These are phyloP conservation scores for Chloropsis cyanopogon DNA, from an alignment of 2,113 vertebrate genomes.

Conservation along the genomic window DNA sequence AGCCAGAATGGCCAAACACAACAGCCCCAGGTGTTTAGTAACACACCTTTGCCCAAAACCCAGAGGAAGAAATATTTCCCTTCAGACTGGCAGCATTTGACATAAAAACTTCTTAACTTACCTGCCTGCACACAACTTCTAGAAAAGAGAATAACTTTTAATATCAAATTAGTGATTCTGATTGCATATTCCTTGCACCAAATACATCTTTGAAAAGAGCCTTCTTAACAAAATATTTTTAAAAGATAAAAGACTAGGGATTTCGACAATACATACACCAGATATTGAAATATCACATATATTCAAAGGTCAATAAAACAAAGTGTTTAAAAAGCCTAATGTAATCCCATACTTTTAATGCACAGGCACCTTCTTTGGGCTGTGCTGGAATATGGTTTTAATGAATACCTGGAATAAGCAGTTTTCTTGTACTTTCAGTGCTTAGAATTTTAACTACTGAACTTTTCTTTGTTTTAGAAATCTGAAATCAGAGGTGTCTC, in stretches of 20 bases:
- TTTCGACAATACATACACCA: neutral
- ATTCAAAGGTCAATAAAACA: neutral
- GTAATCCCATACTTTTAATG: neutral
- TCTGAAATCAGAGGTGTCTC: neutral
- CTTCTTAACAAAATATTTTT: neutral
- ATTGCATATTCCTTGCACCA: neutral
- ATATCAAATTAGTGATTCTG: neutral
- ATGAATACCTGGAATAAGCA: neutral
- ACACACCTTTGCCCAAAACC: neutral
- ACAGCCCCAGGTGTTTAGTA: neutral
- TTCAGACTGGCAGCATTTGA: neutral
- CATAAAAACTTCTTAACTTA: neutral
- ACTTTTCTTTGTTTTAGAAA: neutral
- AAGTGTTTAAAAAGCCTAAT: neutral
- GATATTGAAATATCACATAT: neutral
- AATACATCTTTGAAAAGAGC: neutral
- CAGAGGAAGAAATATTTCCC: neutral
- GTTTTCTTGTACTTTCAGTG: neutral
- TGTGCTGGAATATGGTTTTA: neutral
- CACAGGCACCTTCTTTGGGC: neutral
- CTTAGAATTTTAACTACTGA: neutral
- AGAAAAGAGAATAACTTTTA: neutral
- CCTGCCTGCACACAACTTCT: neutral
- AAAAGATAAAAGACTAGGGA: neutral
- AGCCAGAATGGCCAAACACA: neutral